Conservation (phyloP, 2,888 invertebrate genomes). For the Phoenoteleia sp. region DNA sequence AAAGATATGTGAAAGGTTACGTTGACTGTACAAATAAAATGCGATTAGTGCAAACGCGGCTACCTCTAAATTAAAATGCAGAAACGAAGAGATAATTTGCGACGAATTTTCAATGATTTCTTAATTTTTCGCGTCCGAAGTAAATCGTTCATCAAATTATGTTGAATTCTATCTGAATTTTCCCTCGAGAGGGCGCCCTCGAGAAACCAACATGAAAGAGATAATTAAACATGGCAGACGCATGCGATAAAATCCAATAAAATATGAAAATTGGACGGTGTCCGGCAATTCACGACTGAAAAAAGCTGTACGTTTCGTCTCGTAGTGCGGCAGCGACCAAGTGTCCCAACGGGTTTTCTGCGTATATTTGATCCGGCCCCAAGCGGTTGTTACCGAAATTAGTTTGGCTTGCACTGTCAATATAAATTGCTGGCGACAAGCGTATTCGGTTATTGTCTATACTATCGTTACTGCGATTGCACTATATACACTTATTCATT, state of each 20-base stretch:
- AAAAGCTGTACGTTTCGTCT: constrained; percentile 75
- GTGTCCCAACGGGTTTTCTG: constrained; percentile 79
- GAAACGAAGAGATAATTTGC: constrained; percentile 37
- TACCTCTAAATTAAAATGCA: neutral
- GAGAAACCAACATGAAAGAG: constrained; percentile 69
- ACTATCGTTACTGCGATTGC: constrained; percentile 58
- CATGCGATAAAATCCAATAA: constrained; percentile 81
- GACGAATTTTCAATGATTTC: constrained; percentile 52
- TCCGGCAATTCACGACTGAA: constrained; percentile 75
- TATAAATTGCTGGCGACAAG: constrained; percentile 85
- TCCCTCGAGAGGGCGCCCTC: constrained; percentile 62
- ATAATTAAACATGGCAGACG: constrained; percentile 80
- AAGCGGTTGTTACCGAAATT: constrained; percentile 86
- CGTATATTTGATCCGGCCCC: constrained; percentile 83
- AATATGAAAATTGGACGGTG: constrained; percentile 85
- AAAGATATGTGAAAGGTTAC: neutral
- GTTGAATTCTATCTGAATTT: constrained; percentile 55
- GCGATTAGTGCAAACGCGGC: constrained; percentile 26
- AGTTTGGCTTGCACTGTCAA: constrained; percentile 84
- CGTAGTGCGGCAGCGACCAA: constrained; percentile 73
- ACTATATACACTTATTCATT: constrained; percentile 52
- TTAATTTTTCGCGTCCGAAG: constrained; percentile 36
- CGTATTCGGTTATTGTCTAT: constrained; percentile 74
- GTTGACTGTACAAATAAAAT: constrained; percentile 23
- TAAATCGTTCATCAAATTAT: constrained; percentile 69